A percentile compares a stretch with the other conserved stretches of the same genome.
These are phyloP conservation scores for Esox lucius DNA, from an alignment of 2,797 vertebrate genomes.

Conservation along the genomic window DNA sequence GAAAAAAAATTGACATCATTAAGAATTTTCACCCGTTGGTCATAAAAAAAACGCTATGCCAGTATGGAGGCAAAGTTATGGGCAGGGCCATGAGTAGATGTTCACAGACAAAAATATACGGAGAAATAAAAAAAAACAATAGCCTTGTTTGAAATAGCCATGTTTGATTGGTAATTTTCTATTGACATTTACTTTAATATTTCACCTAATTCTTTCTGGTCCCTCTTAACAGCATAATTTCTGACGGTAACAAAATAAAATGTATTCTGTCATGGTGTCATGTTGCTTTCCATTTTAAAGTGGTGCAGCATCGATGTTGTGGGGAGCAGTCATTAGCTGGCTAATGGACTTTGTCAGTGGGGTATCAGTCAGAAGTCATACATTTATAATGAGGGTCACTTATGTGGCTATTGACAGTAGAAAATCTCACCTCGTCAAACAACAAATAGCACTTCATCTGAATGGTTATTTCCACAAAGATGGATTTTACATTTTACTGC, in stretches of 20 bases:
- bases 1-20: conserved; percentile 20
- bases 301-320: conserved; percentile 18
- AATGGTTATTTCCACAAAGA: conserved; percentile 49
- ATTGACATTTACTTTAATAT: conserved; percentile 45
- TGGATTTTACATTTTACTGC: conserved; percentile 44
- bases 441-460: conserved; percentile 45
- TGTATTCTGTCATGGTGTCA: conserved; percentile 39
- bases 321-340: conserved; percentile 50
- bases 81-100: conserved; percentile 20
- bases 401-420: conserved; percentile 49
- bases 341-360: conserved; percentile 70
- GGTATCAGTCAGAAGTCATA: conserved; percentile 62
- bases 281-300: conserved; percentile 47
- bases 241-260: conserved; percentile 56
- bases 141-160: conserved; percentile 49
- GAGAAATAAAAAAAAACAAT: conserved; percentile 54
- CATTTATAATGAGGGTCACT: conserved; percentile 63
- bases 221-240: conserved; percentile 52
- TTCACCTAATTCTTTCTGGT: conserved; percentile 57
- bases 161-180: conserved; percentile 34
- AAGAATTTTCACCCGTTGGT: conserved; percentile 37
- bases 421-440: conserved; percentile 50
- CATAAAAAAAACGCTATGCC: conserved; percentile 25
- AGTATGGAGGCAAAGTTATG: conserved; percentile 15
- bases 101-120: conserved; percentile 16